Conservation (phyloP, 1,140 invertebrate genomes). For the Fopius arisanus region DNA sequence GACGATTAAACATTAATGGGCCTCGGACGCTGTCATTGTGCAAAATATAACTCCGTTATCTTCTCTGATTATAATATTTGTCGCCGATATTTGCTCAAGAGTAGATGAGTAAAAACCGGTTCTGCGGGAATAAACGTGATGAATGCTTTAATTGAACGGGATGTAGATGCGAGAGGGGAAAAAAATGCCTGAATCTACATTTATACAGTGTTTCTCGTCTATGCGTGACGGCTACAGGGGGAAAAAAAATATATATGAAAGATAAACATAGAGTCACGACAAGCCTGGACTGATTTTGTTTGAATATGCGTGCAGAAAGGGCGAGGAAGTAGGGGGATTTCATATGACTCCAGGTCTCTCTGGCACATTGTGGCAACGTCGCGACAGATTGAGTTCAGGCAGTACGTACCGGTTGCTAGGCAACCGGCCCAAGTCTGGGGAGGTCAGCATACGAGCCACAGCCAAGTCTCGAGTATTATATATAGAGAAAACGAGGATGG, state of each 20-base stretch:
- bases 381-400: constrained; percentile 30
- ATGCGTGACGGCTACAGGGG: not conserved
- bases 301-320: not conserved
- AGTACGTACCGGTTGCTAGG: constrained; percentile 28
- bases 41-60: not conserved
- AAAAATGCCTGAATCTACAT: not conserved
- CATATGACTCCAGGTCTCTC: not conserved
- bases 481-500: constrained; percentile 1
- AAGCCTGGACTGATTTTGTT: not conserved
- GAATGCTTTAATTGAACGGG: not conserved
- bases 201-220: not conserved
- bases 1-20: not conserved
- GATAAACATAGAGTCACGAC: not conserved
- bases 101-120: not conserved
- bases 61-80: not conserved
- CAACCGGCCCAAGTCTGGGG: constrained; percentile 32
- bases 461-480: constrained; percentile 27
- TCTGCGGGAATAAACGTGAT: not conserved
- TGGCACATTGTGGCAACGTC: constrained; percentile 23
- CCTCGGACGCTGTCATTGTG: not conserved
- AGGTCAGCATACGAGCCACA: constrained; percentile 25
- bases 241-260: not conserved
- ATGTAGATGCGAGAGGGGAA: not conserved
- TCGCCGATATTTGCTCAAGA: not conserved
- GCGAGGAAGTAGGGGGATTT: not conserved